Base-by-base conservation (phyloP, 1,140 invertebrate genomes). In the Hypsibius dujardini region DNA sequence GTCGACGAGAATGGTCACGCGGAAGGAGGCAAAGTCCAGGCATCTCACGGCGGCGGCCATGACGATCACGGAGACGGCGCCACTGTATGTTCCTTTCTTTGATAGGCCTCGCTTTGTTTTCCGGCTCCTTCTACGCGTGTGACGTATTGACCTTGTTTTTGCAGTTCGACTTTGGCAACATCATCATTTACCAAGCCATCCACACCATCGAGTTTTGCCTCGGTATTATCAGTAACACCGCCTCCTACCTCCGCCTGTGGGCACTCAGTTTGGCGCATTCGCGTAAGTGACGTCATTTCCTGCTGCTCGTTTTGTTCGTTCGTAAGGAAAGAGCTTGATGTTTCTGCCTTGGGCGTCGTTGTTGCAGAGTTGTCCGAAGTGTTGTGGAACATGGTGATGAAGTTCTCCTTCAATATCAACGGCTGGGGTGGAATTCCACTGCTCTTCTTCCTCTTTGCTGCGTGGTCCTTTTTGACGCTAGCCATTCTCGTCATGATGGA, bases 151-250 rank as follows among this genome's bases (percentile, higher is more conserved):
- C 62, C 47, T 50, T 50, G 47, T 42, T 70, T 59, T 47, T 78
- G 72, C 86, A 89, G 72, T 87, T 93, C 76, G 87, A 94, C 59
- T 87, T 95, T 79, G 84, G 86, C 62, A 92, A 97, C 77, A 80
- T 92, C 60, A 88, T 92, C 81, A 93, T 95, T 73, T 87, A 93
- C 78, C 91, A 94, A 79, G 86, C 84, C 46, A 96, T 97, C 76
- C 93, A 97, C 78, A 96, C 93, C 2, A 95, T 97, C 75, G 94
- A 97, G 81, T 97, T 93, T 79, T 90, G 92, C 75, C 84, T 97
- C 59, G 92, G 92, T 76, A 95, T 90, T 74, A 87, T 97, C 73
- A 95, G 92, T 0, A 92, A 96, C 77, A 96, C 94, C 1, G 94
- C 94, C 1, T 95, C 92, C 0, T 97, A 97, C 80, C 83, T 97